phyloP scores from a whole-genome alignment of 1,140 invertebrate species.

The Glossosoma conforme region DNA sequence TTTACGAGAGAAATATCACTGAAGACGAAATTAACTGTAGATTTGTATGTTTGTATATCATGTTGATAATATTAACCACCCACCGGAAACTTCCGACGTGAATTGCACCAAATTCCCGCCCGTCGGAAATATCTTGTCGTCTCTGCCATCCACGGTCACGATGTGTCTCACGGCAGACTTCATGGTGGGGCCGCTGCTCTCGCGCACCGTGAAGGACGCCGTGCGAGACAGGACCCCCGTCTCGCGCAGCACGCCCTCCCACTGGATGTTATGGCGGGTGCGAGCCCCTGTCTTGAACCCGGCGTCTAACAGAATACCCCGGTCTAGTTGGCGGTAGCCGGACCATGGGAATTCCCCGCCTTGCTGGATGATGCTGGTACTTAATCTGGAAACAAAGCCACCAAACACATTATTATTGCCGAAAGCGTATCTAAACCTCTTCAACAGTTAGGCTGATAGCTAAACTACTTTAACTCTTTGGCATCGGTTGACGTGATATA shows the following conservation, averaged over 20 bases:
- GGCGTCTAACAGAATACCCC: constrained; percentile 61
- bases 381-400: constrained; percentile 55
- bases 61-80: background rate
- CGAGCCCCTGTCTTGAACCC: constrained; percentile 57
- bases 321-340: constrained; percentile 65
- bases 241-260: constrained; percentile 76
- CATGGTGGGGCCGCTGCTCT: constrained; percentile 74
- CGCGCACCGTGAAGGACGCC: constrained; percentile 72
- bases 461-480: no score
- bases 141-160: constrained; percentile 69
- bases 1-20: no score
- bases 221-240: constrained; percentile 58
- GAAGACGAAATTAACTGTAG: no score
- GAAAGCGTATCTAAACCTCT: no score
- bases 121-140: constrained; percentile 73
- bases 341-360: constrained; percentile 74
- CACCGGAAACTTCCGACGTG: constrained; percentile 67
- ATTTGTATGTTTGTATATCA: no score
- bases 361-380: constrained; percentile 64
- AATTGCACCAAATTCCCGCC: constrained; percentile 63
- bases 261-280: constrained; percentile 75
- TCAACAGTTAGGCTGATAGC: no score
- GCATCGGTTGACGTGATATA: no score
- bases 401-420: no score
- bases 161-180: constrained; percentile 81